Evolutionary conservation across 2,113 vertebrate species (phyloP).

Genomic region (Cricetomys ansorgei): DNA sequence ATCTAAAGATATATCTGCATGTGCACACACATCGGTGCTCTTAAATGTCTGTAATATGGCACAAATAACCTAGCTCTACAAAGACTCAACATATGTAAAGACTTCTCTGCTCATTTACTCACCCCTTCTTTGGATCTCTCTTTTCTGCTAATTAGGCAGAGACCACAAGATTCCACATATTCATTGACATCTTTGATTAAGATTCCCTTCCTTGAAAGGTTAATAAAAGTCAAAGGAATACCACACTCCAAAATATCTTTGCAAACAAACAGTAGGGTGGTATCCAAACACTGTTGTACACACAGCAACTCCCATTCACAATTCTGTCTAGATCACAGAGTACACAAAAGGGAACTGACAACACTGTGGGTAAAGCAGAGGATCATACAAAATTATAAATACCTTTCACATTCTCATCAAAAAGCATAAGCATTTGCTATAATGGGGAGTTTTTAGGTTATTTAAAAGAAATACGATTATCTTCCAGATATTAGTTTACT

Average conservation of each 20-base stretch:
- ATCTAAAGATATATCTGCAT: conserved; percentile 48
- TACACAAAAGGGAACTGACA: background rate
- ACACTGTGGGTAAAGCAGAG: background rate
- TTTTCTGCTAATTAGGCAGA: background rate
- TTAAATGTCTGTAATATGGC: background rate
- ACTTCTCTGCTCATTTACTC: background rate
- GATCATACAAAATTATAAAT: conserved; percentile 25
- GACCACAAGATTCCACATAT: background rate
- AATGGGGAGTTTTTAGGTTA: background rate
- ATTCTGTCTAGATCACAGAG: background rate
- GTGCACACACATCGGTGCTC: background rate
- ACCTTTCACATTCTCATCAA: background rate
- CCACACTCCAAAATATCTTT: background rate
- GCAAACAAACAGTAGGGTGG: conserved; percentile 40
- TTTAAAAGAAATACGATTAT: conserved; percentile 40
- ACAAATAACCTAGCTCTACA: background rate
- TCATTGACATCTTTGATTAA: background rate
- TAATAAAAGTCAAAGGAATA: conserved; percentile 34
- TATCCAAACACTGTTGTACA: background rate
- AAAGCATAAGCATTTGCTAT: conserved; percentile 30
- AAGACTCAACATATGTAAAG: conserved; percentile 1
- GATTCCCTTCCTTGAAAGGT: background rate
- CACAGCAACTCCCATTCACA: conserved; percentile 2
- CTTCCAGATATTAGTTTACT: background rate
- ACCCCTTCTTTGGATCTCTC: background rate